Percentiles rank a stretch among this genome's conserved stretches.
These are phyloP conservation scores for Microchrysa polita DNA, from an alignment of 2,888 invertebrate species.

Conservation along the genomic window DNA sequence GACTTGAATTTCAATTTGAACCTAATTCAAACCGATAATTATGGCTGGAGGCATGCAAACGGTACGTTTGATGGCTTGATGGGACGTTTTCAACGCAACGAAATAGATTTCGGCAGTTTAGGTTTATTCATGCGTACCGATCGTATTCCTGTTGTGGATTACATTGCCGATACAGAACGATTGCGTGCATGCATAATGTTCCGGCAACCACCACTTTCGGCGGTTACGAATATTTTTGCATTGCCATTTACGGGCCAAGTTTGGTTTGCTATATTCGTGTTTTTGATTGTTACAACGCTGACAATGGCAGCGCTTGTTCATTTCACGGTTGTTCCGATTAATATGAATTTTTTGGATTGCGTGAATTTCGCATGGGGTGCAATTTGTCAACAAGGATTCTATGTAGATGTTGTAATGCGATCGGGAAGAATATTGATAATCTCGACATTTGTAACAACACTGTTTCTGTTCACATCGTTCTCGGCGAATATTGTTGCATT, in stretches of 20 bases:
- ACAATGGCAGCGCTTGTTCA: conserved; percentile 57
- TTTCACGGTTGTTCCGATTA: conserved; percentile 55
- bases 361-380: conserved; percentile 69
- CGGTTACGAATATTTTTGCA: conserved; percentile 70
- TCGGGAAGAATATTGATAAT: conserved; percentile 69
- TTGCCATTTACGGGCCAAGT: conserved; percentile 70
- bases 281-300: conserved; percentile 57
- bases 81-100: conserved; percentile 68
- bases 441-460: conserved; percentile 67
- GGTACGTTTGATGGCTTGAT: conserved; percentile 69
- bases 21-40: conserved; percentile 63
- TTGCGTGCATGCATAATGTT: conserved; percentile 69
- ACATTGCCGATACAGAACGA: conserved; percentile 67
- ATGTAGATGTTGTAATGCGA: conserved; percentile 64
- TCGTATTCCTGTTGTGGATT: conserved; percentile 67
- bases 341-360: conserved; percentile 63
- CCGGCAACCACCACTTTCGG: conserved; percentile 71
- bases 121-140: conserved; percentile 69
- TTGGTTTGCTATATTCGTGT: conserved; percentile 64
- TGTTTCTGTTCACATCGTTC: conserved; percentile 72
- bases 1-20: conserved; percentile 65
- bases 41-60: conserved; percentile 69
- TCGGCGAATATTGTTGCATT: conserved; percentile 74
- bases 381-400: conserved; percentile 71
- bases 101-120: conserved; percentile 68